A percentile compares a stretch with the other conserved stretches of the same genome.
Evolutionary conservation across 2,113 vertebrate species (phyloP).

Genomic region (Phalacrocorax brasilianus): DNA sequence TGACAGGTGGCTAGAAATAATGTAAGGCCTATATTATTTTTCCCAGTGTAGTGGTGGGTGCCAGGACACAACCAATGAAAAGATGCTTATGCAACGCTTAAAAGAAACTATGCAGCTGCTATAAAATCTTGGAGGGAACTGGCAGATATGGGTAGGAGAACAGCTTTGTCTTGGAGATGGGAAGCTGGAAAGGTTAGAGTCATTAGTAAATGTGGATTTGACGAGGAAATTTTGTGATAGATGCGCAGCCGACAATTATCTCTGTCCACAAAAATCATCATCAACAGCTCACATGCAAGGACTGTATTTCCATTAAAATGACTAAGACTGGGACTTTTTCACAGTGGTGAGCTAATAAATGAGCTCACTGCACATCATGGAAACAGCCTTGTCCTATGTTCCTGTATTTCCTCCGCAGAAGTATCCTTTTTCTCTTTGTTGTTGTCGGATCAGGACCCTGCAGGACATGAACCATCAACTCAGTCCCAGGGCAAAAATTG

Average conservation of each 20-base stretch:
- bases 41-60: background rate
- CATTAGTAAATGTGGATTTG: background rate
- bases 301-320: background rate
- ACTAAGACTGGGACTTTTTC: background rate
- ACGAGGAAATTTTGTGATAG: background rate
- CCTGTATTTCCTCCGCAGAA: background rate
- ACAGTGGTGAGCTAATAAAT: background rate
- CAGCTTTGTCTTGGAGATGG: background rate
- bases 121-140: background rate
- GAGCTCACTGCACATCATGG: background rate
- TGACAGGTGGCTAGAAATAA: slow-evolving; percentile 55
- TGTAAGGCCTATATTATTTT: slow-evolving; percentile 27
- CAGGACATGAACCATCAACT: background rate
- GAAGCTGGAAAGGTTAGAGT: background rate
- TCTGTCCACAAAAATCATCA: background rate
- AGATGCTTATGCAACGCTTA: background rate
- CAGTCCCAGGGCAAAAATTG: background rate
- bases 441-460: background rate
- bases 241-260: background rate
- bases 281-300: background rate
- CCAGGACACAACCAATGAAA: background rate
- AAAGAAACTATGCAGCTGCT: slow-evolving; percentile 24
- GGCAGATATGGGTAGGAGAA: background rate
- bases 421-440: background rate
- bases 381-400: background rate